phyloP scores from a whole-genome alignment of 23 tunicate genomes.

The Pegea sp. region DNA sequence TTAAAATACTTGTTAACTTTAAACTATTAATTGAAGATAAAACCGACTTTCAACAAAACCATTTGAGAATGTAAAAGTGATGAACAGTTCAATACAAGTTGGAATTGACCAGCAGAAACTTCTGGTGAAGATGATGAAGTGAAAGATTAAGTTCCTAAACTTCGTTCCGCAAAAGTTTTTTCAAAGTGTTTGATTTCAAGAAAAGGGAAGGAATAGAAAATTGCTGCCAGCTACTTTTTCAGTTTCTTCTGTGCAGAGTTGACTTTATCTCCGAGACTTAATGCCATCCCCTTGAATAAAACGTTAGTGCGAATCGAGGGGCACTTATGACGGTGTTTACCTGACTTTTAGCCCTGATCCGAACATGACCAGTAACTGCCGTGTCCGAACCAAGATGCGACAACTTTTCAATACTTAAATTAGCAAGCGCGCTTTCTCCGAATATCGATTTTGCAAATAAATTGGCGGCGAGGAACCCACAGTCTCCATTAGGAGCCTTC shows the following conservation, averaged over 20 bases:
- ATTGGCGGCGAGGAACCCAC: slow-evolving; percentile 92
- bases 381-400: slow-evolving; percentile 32
- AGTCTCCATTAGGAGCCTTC: slow-evolving; percentile 86
- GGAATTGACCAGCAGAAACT: too few relatives aligned
- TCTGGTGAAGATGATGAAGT: too few relatives aligned
- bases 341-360: slow-evolving; percentile 94
- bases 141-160: too few relatives aligned
- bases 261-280: slow-evolving; percentile 91
- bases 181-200: too few relatives aligned
- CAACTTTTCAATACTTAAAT: slow-evolving; percentile 76
- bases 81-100: too few relatives aligned
- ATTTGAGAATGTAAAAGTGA: too few relatives aligned
- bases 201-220: too few relatives aligned
- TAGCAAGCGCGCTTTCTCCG: slow-evolving; percentile 91
- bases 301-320: not conserved
- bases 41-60: too few relatives aligned
- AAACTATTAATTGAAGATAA: too few relatives aligned
- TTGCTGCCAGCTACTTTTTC: slow-evolving; percentile 47
- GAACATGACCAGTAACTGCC: slow-evolving; percentile 67
- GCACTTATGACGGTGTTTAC: slow-evolving; percentile 4
- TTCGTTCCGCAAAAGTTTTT: too few relatives aligned
- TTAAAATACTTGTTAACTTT: too few relatives aligned
- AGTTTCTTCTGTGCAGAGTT: slow-evolving; percentile 67
- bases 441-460: slow-evolving; percentile 89
- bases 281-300: slow-evolving; percentile 91